These are phyloP conservation scores for Alca torda DNA, from an alignment of 2,797 vertebrate species.

Conservation along the genomic window DNA sequence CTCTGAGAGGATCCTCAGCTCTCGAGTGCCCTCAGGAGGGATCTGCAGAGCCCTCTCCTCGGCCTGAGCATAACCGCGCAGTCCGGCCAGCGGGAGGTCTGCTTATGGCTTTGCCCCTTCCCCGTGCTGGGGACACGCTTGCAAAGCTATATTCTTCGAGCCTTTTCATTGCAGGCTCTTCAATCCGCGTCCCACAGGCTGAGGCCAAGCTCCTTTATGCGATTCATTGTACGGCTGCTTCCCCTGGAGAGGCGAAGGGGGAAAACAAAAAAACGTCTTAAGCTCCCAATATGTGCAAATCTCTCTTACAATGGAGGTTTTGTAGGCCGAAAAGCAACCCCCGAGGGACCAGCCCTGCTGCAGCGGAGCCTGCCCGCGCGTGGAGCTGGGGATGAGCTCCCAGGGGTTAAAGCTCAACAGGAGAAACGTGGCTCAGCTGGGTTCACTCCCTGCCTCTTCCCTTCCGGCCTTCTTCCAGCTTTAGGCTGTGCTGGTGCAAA, in stretches of 20 bases:
- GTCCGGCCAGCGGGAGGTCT: not conserved
- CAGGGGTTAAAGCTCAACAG: not conserved
- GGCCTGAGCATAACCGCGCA: not conserved
- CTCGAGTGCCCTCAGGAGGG: not conserved
- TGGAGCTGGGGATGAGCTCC: not conserved
- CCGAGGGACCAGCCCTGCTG: not conserved
- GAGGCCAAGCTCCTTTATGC: not conserved
- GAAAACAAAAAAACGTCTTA: not conserved
- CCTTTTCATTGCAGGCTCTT: not conserved
- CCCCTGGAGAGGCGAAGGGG: not conserved
- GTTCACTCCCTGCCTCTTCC: not conserved
- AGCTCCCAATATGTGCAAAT: not conserved
- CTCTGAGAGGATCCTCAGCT: not conserved
- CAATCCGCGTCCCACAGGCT: not conserved
- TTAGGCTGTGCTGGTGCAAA: not conserved
- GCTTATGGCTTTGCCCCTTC: not conserved
- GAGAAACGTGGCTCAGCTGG: not conserved
- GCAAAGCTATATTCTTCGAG: not conserved
- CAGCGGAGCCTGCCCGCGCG: not conserved
- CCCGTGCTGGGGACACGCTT: not conserved
- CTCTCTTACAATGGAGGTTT: not conserved
- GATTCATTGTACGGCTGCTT: not conserved
- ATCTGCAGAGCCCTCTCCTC: not conserved
- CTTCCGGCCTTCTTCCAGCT: not conserved
- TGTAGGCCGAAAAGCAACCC: not conserved